Percentiles rank a stretch among this genome's conserved stretches.
phyloP scores from a whole-genome alignment of 30 jellyfish, hydroid and myxozoan species.

The Cassiopea andromeda region DNA sequence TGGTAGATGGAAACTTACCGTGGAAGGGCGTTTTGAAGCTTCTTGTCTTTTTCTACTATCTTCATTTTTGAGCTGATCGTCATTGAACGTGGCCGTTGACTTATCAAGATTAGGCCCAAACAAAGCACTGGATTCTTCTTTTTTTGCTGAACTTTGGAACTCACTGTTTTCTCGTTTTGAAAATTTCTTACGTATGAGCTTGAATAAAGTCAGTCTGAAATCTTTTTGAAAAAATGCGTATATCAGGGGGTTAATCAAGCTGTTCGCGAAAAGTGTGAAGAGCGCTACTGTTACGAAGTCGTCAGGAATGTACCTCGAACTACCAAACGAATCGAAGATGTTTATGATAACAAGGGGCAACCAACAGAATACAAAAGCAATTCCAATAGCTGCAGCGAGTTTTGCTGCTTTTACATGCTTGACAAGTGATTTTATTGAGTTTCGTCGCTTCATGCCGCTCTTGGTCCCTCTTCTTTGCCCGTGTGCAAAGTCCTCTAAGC shows the following conservation, averaged over 20 bases:
- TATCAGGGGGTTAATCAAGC: conserved; percentile 69
- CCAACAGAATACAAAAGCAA: conserved; percentile 71
- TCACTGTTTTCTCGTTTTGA: not conserved
- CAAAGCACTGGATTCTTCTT: not conserved
- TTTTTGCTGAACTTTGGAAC: not conserved
- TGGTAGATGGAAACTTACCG: not conserved
- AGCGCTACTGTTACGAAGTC: conserved; percentile 47
- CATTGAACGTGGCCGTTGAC: not conserved
- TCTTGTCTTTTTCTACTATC: not conserved
- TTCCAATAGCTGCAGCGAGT: conserved; percentile 68
- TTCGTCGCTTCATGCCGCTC: conserved; percentile 35
- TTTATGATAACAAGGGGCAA: conserved; percentile 67
- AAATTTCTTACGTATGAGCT: not conserved
- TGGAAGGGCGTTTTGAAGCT: not conserved
- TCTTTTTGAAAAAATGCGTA: conserved; percentile 76
- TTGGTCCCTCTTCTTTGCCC: conserved; percentile 7
- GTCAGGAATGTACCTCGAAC: not conserved
- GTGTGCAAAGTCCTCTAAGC: conserved; percentile 33
- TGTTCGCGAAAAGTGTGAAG: conserved; percentile 74
- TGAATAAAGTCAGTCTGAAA: conserved; percentile 45
- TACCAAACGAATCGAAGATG: conserved; percentile 51
- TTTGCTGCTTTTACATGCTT: conserved; percentile 81
- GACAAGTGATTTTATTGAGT: conserved; percentile 65
- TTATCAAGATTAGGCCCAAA: not conserved
- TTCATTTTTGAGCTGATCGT: not conserved